Evolutionary conservation across 2,113 vertebrate species (phyloP).

Genomic region (Marmota flaviventris): DNA sequence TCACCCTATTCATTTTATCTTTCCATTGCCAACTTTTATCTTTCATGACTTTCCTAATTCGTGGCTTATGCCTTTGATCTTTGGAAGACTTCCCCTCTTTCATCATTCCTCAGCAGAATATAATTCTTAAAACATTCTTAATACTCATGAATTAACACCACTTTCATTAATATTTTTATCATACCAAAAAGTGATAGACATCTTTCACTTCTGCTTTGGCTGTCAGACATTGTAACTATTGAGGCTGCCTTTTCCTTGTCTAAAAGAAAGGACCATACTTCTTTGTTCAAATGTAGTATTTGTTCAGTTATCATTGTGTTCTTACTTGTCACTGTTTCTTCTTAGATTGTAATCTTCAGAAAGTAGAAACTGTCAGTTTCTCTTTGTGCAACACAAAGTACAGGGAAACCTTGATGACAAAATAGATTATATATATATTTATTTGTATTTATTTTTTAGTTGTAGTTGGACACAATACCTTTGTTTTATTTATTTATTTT

Average conservation of each 20-base stretch:
- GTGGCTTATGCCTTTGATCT: background rate
- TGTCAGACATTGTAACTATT: background rate
- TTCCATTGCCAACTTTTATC: background rate
- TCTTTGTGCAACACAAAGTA: background rate
- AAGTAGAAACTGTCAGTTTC: background rate
- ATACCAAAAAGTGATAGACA: background rate
- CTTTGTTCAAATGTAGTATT: background rate
- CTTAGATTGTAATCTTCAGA: background rate
- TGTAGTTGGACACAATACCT: too few species aligned
- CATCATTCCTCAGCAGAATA: background rate
- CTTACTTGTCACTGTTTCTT: background rate
- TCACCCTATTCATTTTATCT: background rate
- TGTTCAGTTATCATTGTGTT: background rate
- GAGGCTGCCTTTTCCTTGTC: background rate
- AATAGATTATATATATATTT: background rate
- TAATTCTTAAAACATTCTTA: background rate
- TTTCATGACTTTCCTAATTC: background rate
- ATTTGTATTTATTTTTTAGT: too few species aligned
- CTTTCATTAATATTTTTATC: background rate
- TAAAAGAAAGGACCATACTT: background rate
- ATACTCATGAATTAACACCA: background rate
- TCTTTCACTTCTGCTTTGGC: background rate
- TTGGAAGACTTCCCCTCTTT: background rate
- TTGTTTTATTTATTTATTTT: too few species aligned
- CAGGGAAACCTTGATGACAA: background rate